A percentile compares a stretch with the other conserved stretches of the same genome.
Evolutionary conservation across 2,113 vertebrate genomes (phyloP).

Genomic region (Rhegmatorhina hoffmannsi): DNA sequence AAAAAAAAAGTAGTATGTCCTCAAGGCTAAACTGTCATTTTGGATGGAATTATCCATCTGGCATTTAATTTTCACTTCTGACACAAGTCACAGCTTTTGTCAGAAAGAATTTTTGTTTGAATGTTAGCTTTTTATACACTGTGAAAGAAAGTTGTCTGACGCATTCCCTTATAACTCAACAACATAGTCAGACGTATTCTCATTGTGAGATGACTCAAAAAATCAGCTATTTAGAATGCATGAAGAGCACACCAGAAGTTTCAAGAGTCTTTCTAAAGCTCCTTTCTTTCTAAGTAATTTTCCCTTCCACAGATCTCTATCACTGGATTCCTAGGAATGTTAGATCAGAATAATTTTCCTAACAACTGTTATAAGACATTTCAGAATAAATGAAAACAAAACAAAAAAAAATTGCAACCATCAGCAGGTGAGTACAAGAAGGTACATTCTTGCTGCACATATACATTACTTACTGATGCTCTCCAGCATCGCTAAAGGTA

Average conservation of each 20-base stretch:
- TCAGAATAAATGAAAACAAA: background rate
- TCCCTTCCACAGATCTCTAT: background rate
- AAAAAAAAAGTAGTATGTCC: background rate
- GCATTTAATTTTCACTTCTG: constrained; percentile 58
- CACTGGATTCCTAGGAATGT: background rate
- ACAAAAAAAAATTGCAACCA: background rate
- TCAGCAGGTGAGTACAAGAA: background rate
- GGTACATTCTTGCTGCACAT: background rate
- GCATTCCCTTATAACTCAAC: background rate
- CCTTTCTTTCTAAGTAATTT: background rate
- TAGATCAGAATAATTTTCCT: background rate
- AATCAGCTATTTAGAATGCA: constrained; percentile 3
- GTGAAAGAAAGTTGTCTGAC: constrained; percentile 6
- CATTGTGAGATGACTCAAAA: constrained; percentile 9
- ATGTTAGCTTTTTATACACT: constrained; percentile 9
- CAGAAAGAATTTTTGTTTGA: constrained; percentile 35
- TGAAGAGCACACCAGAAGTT: constrained; percentile 10
- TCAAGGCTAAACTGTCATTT: constrained; percentile 17
- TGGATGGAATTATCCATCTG: constrained; percentile 42
- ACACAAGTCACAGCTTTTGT: constrained; percentile 55
- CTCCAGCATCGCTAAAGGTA: background rate
- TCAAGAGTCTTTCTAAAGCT: background rate
- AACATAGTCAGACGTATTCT: background rate
- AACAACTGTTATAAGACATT: background rate
- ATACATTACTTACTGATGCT: background rate